Evolutionary conservation across 2,888 invertebrate species (phyloP), one percentile per base, ranked within the genome.

Genomic region (Ectemnius continuus): DNA sequence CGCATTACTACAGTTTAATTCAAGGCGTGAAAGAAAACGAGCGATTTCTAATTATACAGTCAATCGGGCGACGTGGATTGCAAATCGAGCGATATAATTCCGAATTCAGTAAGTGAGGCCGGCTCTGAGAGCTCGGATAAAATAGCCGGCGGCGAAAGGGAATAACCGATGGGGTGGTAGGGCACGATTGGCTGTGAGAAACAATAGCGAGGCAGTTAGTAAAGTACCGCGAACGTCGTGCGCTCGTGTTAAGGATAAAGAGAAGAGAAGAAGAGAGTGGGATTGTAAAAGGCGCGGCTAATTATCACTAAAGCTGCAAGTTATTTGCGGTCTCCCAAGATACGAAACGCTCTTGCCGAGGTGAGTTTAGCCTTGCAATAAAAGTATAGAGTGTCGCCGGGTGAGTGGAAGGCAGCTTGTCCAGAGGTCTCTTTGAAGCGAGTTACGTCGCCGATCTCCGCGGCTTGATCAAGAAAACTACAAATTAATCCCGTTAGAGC

Each of bases 271-370:
- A 36, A 11, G 3, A 36, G 36, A 36, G 36, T 8, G 11, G 36
- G 36, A 36, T 36, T 36, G 6, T 69, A 72, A 80, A 75, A 78
- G 60, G 26, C 69, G 61, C 58, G 76, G 36, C 76, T 81, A 81
- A 81, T 81, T 81, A 81, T 76, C 78, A 72, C 61, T 76, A 73
- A 74, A 76, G 72, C 68, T 48, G 65, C 62, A 68, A 81, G 81
- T 81, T 74, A 82, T 80, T 65, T 67, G 57, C 56, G 58, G 36
- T 36, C 59, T 79, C 72, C 61, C 57, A 28, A 61, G 67, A 57
- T 63, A 62, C 70, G 61, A 52, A 45, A 36, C 8, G 36, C 8
- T 36, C 36, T 36, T 6, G 36, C 11, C 36, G 36, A 6, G 36
- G 36, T 11, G 11, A 36, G 36, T 36, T 36, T 36, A 36, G 11